Base-by-base conservation (phyloP, 2,888 invertebrate species). In the Agrochola macilenta region DNA sequence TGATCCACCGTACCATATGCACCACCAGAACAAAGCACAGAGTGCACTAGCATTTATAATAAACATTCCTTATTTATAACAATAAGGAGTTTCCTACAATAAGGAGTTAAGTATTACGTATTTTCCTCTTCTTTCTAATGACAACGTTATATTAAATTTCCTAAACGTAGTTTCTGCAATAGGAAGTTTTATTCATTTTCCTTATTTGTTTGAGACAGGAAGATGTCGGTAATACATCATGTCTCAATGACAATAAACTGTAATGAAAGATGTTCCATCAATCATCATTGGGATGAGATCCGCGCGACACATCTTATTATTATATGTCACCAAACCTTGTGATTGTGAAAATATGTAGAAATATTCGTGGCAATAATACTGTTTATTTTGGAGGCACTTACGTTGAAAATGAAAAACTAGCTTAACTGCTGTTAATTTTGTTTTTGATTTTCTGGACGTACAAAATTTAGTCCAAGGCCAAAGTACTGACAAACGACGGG, bases 231-330 rank as follows among this genome's bases (percentile, higher is more conserved):
- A 17, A 26, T 74, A 43, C 5, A 75, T 46, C 35, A 75, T 35
- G 26, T 20, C 20, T 0, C 43, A 46, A 46, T 76, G 64, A 75
- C 58, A 78, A 65, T 76, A 65, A 75, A 58, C 58, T 52, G 30
- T 58, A 81, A 78, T 78, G 64, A 78, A 58, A 75, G 49, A 76
- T 35, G 43, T 17, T 3, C 12, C n/a, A 81, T 78, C 57, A 82
- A 57, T 83, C 79, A 82, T 68, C 68, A 68, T 79, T 79, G 49
- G 26, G 52, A 30, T 30, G 46, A 82, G 49, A 63, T 68, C 26
- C 12, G n/a, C 57, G 43, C 23, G 63, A 58, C 63, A 69, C 35
- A 39, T 57, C 12, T 57, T 30, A 35, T 81, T 43, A 78, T 81
- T 52, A 61, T n/a, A 61, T 30, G 57, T 39, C 26, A 81, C 30